These are phyloP conservation scores for Cyclopterus lumpus DNA, from an alignment of 2,797 vertebrate species.

Conservation along the genomic window DNA sequence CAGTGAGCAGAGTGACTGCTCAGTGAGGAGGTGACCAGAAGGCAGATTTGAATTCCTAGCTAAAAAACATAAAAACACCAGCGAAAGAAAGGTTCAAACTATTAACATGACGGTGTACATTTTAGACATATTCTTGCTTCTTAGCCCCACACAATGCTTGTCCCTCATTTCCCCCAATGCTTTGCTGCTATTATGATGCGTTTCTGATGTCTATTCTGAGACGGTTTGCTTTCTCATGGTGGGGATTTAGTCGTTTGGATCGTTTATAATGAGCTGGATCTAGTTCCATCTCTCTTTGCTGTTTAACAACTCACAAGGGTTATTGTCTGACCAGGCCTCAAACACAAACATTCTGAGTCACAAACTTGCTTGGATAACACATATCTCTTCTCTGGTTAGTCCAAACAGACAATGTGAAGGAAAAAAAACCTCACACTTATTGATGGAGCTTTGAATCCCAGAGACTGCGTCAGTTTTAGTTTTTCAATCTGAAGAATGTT, in stretches of 20 bases:
- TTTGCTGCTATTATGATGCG: constrained; percentile 42
- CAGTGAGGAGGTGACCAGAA: constrained; percentile 45
- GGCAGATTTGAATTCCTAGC: constrained; percentile 13
- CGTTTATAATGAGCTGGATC: constrained; percentile 59
- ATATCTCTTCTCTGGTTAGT: constrained; percentile 36
- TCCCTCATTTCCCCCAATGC: constrained; percentile 18
- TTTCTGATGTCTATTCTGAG: constrained; percentile 41
- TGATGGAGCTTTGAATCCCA: constrained; percentile 60
- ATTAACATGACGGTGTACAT: constrained; percentile 22
- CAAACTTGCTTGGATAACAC: constrained; percentile 58
- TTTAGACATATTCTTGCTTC: not conserved
- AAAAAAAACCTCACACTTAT: constrained; percentile 33
- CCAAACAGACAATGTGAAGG: constrained; percentile 51
- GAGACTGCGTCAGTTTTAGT: constrained; percentile 72
- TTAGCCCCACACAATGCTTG: constrained; percentile 23
- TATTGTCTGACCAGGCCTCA: constrained; percentile 64
- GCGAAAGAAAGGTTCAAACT: constrained; percentile 9
- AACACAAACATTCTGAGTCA: constrained; percentile 63
- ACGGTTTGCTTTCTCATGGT: constrained; percentile 54
- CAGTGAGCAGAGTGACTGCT: constrained; percentile 59
- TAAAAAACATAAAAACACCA: constrained; percentile 1
- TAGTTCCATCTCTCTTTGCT: constrained; percentile 43
- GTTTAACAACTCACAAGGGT: constrained; percentile 64
- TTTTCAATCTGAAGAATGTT: constrained; percentile 60
- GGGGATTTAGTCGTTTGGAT: constrained; percentile 71